Percentiles rank a stretch among this genome's conserved stretches.
Evolutionary conservation across 2,888 invertebrate species (phyloP).

Genomic region (Onthophagus sagittarius): DNA sequence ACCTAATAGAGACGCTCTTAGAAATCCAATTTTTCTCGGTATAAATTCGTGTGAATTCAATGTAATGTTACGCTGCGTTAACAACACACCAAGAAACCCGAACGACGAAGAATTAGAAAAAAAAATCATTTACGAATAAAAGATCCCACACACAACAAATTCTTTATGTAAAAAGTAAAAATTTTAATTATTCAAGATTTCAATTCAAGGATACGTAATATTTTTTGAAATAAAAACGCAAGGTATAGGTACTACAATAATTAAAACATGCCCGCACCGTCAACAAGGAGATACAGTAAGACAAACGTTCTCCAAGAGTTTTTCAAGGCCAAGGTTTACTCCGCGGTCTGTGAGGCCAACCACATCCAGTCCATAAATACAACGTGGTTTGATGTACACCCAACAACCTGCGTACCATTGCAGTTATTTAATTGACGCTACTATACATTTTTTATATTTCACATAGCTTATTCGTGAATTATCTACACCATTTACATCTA

Average conservation of each 20-base stretch:
- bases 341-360: neutral
- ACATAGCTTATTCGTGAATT: neutral
- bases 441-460: neutral
- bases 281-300: constrained; percentile 1
- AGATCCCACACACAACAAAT: neutral
- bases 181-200: neutral
- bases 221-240: neutral
- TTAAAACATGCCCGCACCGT: neutral
- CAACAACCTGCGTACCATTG: neutral
- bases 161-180: neutral
- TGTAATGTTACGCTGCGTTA: constrained; percentile 22
- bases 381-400: neutral
- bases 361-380: constrained; percentile 3
- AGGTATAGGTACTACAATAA: neutral
- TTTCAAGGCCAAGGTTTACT: constrained; percentile 4
- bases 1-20: neutral
- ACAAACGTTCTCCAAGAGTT: constrained; percentile 7
- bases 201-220: neutral
- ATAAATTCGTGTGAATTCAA: constrained; percentile 18
- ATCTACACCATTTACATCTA: no score
- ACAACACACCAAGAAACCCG: neutral
- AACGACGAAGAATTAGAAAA: neutral
- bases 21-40: neutral
- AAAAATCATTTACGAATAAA: neutral
- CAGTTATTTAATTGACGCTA: constrained; percentile 11